These are phyloP conservation scores for Limnodromus scolopaceus DNA, from an alignment of 2,797 vertebrate species.

Conservation along the genomic window DNA sequence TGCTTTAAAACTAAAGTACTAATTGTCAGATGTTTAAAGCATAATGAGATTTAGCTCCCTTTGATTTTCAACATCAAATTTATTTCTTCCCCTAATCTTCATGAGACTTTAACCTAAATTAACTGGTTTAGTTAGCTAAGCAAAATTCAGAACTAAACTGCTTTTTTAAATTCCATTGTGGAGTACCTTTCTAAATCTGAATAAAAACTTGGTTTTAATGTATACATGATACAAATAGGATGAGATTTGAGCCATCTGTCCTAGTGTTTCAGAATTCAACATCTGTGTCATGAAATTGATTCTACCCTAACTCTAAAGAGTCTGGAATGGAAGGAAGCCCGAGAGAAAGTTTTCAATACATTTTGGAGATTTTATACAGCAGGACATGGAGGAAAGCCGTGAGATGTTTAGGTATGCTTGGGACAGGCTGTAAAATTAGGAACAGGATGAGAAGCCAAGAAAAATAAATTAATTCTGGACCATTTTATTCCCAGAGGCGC, in stretches of 20 bases:
- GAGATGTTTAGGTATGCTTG: background rate
- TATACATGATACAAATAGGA: background rate
- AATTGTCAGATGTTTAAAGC: background rate
- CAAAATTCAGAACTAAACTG: background rate
- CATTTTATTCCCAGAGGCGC: background rate
- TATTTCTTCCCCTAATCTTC: background rate
- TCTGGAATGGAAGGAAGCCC: background rate
- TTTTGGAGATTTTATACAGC: background rate
- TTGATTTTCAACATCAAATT: background rate
- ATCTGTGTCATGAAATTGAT: background rate
- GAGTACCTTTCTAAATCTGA: background rate
- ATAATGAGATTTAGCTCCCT: background rate
- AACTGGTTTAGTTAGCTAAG: background rate
- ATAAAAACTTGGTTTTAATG: background rate
- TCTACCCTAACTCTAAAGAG: background rate
- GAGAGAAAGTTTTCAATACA: background rate
- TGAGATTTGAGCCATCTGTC: background rate
- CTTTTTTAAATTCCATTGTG: background rate
- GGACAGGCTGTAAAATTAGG: background rate
- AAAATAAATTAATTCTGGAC: background rate
- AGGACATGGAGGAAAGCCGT: background rate
- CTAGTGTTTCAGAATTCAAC: background rate
- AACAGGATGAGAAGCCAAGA: background rate
- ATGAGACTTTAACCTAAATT: background rate
- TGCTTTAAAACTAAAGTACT: background rate